phyloP scores from a whole-genome alignment of 2,113 vertebrate species.

The Stictonetta naevosa region DNA sequence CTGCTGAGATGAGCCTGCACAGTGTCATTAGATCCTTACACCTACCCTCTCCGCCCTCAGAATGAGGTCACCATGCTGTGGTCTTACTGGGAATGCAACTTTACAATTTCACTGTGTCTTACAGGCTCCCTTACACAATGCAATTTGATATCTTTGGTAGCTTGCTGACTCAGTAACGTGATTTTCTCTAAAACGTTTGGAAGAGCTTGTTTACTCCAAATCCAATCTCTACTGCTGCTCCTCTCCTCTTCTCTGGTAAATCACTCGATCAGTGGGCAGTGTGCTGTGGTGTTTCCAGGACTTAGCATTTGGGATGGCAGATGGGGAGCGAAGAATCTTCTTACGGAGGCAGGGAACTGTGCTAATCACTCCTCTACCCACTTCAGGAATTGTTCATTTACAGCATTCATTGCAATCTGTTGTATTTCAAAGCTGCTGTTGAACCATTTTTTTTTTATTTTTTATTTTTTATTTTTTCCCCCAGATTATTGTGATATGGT shows the following conservation, averaged over 20 bases:
- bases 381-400: conserved; percentile 55
- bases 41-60: not conserved
- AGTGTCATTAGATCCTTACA: not conserved
- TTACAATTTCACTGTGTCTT: not conserved
- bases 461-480: not conserved
- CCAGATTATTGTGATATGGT: not conserved
- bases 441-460: conserved; percentile 23
- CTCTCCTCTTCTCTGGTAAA: conserved; percentile 29
- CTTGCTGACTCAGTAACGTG: not conserved
- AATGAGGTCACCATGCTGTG: not conserved
- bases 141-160: not conserved
- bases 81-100: not conserved
- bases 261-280: conserved; percentile 25
- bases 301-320: conserved; percentile 56
- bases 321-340: conserved; percentile 40
- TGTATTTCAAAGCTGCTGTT: conserved; percentile 33
- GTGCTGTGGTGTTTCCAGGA: conserved; percentile 49
- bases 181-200: not conserved
- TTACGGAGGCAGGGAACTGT: conserved; percentile 23
- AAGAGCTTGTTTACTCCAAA: conserved; percentile 24
- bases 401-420: conserved; percentile 50
- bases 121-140: not conserved
- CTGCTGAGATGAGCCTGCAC: not conserved
- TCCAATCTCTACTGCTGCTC: not conserved
- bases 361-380: conserved; percentile 54